phyloP scores from a whole-genome alignment of 2,797 vertebrate genomes.

The Peromyscus eremicus region DNA sequence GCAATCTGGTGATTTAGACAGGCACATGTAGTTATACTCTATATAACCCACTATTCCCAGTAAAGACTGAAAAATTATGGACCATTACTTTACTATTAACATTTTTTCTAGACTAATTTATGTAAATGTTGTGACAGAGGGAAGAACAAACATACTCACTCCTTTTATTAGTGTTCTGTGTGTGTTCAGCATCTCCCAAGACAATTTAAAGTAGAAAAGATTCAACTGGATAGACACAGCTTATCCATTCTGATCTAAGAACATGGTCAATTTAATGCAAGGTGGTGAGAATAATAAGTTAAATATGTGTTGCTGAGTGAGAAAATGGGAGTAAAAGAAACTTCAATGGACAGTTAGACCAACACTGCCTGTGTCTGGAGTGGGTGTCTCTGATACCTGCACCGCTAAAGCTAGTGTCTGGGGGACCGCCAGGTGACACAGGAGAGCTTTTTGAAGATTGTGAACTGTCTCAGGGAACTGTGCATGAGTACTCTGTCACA shows the following conservation, averaged over 20 bases:
- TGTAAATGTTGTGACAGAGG: background rate
- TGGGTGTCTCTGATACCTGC: background rate
- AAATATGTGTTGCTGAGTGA: background rate
- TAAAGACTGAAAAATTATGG: background rate
- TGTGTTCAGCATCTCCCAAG: background rate
- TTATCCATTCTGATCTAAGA: background rate
- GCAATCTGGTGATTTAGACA: background rate
- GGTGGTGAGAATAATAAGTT: background rate
- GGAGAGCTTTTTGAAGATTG: background rate
- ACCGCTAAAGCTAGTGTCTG: background rate
- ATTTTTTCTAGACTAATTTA: background rate
- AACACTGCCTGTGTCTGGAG: background rate
- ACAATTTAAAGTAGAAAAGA: background rate
- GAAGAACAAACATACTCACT: background rate
- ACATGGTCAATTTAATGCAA: background rate
- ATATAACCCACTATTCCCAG: background rate
- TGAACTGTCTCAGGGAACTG: background rate
- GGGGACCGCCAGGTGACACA: background rate
- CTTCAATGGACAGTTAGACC: background rate
- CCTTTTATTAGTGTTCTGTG: background rate
- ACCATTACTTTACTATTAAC: background rate
- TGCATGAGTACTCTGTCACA: accelerated
- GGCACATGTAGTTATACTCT: background rate
- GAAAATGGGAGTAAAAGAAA: background rate
- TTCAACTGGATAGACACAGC: background rate